phyloP scores from a whole-genome alignment of 2,888 invertebrate genomes.

The Coecobrya sp. region DNA sequence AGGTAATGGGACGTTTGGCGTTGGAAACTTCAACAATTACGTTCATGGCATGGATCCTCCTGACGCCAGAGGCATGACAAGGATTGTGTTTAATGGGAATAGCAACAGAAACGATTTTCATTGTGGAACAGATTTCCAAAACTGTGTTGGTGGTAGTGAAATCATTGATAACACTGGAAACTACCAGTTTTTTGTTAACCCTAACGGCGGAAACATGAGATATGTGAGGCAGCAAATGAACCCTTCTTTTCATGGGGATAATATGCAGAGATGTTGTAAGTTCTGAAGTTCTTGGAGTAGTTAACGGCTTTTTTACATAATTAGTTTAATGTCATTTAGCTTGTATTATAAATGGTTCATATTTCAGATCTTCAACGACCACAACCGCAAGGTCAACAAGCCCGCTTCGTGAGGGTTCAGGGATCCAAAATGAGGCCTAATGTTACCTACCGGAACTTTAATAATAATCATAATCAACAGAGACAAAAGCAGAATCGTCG shows the following conservation, averaged over 20 bases:
- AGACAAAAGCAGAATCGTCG: slow-evolving; percentile 45
- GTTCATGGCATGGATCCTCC: neutral
- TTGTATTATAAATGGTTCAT: too few relatives aligned
- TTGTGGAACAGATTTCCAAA: slow-evolving; percentile 9
- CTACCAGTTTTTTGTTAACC: slow-evolving; percentile 1
- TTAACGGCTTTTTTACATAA: neutral
- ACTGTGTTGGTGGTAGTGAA: neutral
- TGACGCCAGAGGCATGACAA: slow-evolving; percentile 12
- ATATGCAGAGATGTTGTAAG: slow-evolving; percentile 51
- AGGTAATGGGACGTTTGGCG: neutral
- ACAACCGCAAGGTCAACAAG: slow-evolving; percentile 17
- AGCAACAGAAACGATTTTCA: slow-evolving; percentile 15
- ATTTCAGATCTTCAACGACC: slow-evolving; percentile 44
- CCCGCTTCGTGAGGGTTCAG: slow-evolving; percentile 26
- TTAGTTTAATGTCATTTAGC: neutral
- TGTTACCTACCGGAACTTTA: slow-evolving; percentile 11
- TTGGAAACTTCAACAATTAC: slow-evolving; percentile 19
- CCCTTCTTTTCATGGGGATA: slow-evolving; percentile 33
- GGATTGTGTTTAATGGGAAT: slow-evolving; percentile 40
- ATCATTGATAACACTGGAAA: slow-evolving; percentile 27
- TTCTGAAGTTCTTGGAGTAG: neutral
- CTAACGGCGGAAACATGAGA: slow-evolving; percentile 4
- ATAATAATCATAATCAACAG: slow-evolving; percentile 50
- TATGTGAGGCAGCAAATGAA: slow-evolving; percentile 43
- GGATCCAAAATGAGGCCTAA: slow-evolving; percentile 39